phyloP scores from a whole-genome alignment of 2,888 invertebrate species.

The Hesperia comma region DNA sequence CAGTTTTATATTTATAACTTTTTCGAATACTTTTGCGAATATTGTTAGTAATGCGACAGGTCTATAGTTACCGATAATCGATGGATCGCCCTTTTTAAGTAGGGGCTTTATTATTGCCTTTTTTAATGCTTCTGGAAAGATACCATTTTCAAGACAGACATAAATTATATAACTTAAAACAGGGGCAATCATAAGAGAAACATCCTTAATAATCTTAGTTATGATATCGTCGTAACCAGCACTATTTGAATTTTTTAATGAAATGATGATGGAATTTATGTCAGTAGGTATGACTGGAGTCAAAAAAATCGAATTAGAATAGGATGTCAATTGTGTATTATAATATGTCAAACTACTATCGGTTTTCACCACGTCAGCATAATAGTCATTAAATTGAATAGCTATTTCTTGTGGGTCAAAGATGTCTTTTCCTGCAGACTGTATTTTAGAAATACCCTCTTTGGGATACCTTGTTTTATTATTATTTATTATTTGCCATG shows the following conservation, averaged over 20 bases:
- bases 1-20: constrained; percentile 1
- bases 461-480: not conserved
- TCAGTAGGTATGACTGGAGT: not conserved
- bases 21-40: constrained; percentile 16
- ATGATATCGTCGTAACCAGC: constrained; percentile 5
- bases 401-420: not conserved
- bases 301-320: constrained; percentile 18
- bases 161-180: not conserved
- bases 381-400: not conserved
- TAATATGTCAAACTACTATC: not conserved
- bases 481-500: not conserved
- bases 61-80: not conserved
- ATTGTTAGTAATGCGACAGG: constrained; percentile 1
- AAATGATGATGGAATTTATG: not conserved
- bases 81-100: constrained; percentile 3
- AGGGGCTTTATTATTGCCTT: constrained; percentile 12
- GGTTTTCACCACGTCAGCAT: not conserved
- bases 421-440: not conserved
- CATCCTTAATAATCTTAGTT: constrained; percentile 9
- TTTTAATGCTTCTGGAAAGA: constrained; percentile 12
- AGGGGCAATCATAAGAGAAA: not conserved
- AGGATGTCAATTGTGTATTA: no score
- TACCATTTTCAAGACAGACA: constrained; percentile 2
- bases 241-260: constrained; percentile 12
- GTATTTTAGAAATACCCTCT: not conserved